Percentiles rank a stretch among this genome's conserved stretches.
Evolutionary conservation across 2,888 invertebrate species (phyloP).

Genomic region (Achlya flavicornis): DNA sequence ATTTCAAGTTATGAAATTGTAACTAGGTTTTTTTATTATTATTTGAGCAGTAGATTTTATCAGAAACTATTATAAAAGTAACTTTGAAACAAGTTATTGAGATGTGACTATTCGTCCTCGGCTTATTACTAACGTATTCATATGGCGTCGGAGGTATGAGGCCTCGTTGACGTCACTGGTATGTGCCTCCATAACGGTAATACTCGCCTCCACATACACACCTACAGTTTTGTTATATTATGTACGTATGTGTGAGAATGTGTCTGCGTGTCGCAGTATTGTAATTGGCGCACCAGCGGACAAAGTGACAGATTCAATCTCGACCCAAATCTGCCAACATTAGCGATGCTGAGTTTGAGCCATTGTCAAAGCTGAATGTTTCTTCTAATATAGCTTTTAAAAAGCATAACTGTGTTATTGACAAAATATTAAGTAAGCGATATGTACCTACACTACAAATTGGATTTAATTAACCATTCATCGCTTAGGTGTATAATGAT

Average conservation of each 20-base stretch:
- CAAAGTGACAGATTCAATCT: conserved; percentile 71
- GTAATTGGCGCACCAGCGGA: conserved; percentile 65
- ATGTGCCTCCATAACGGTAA: conserved; percentile 83
- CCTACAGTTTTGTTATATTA: conserved; percentile 42
- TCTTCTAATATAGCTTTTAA: conserved; percentile 25
- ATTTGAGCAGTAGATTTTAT: neutral
- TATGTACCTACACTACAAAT: too few relatives aligned
- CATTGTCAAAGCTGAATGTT: conserved; percentile 36
- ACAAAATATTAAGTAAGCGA: conserved; percentile 3
- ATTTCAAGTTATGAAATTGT: neutral
- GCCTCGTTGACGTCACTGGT: conserved; percentile 81
- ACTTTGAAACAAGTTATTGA: conserved; percentile 38
- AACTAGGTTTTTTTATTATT: neutral
- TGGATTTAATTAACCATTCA: too few relatives aligned
- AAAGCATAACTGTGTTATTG: neutral
- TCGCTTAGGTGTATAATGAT: too few relatives aligned
- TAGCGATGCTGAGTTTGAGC: conserved; percentile 39
- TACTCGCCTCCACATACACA: conserved; percentile 74
- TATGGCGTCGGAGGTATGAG: conserved; percentile 73
- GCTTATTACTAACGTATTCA: conserved; percentile 74
- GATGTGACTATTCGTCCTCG: conserved; percentile 58
- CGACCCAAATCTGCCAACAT: conserved; percentile 65
- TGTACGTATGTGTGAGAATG: conserved; percentile 34
- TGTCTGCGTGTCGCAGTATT: conserved; percentile 58
- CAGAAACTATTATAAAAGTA: conserved; percentile 13